These are phyloP conservation scores for Caradrina kadenii DNA, from an alignment of 2,888 invertebrate genomes.

Conservation along the genomic window DNA sequence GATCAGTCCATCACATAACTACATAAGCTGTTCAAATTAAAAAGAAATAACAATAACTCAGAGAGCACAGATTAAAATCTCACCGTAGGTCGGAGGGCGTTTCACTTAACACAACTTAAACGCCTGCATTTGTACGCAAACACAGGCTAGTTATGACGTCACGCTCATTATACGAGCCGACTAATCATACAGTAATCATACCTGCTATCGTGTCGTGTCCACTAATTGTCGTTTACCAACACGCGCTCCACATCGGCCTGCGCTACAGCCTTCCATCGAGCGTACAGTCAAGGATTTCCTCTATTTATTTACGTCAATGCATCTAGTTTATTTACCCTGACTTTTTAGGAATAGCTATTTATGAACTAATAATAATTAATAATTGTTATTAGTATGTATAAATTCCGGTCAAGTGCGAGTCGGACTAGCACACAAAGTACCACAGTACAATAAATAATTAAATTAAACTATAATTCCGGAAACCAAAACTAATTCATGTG, in stretches of 20 bases:
- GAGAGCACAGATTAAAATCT: too few relatives aligned
- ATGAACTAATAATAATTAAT: too few relatives aligned
- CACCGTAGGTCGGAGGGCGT: background rate
- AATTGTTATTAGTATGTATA: too few relatives aligned
- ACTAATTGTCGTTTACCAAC: slow-evolving; percentile 38
- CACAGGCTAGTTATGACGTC: slow-evolving; percentile 13
- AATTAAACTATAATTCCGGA: too few relatives aligned
- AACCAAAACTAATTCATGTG: too few relatives aligned
- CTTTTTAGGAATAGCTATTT: background rate
- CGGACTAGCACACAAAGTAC: too few relatives aligned
- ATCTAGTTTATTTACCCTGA: background rate
- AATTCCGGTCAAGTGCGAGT: too few relatives aligned
- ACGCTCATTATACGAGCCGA: slow-evolving; percentile 2
- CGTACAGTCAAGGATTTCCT: slow-evolving; percentile 23
- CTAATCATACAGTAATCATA: slow-evolving; percentile 11
- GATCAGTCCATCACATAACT: too few relatives aligned
- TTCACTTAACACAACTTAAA: background rate
- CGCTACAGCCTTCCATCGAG: background rate
- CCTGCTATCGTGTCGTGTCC: slow-evolving; percentile 1
- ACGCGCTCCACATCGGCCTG: slow-evolving; percentile 7
- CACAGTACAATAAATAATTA: too few relatives aligned
- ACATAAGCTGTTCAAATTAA: too few relatives aligned
- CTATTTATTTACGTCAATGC: slow-evolving; percentile 5
- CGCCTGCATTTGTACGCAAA: background rate
- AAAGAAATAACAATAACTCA: too few relatives aligned